These are phyloP conservation scores for Esperia sulphurella DNA, from an alignment of 2,888 invertebrate species.

Conservation along the genomic window DNA sequence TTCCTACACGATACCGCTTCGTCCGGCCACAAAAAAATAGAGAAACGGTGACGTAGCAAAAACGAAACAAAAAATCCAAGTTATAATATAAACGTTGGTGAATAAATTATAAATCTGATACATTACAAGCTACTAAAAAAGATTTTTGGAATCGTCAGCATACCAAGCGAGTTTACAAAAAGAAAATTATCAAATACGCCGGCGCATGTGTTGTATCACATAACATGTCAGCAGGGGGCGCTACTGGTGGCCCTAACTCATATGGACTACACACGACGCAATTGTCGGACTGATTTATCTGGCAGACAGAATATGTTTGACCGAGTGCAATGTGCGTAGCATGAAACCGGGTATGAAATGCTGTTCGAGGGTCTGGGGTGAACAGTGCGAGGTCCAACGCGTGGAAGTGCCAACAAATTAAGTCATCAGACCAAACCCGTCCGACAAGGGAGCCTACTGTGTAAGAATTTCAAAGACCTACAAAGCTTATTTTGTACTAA, in stretches of 20 bases:
- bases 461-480: no score
- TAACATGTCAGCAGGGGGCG: constrained; percentile 64
- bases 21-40: constrained; percentile 50
- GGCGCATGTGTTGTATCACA: constrained; percentile 63
- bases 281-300: no score
- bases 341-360: no score
- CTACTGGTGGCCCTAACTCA: constrained; percentile 64
- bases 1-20: constrained; percentile 69
- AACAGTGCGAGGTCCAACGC: no score
- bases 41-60: constrained; percentile 3
- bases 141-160: constrained; percentile 30
- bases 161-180: constrained; percentile 26
- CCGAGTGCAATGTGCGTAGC: no score
- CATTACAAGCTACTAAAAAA: constrained; percentile 25
- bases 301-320: no score
- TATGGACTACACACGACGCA: constrained; percentile 1
- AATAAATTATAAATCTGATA: constrained; percentile 15
- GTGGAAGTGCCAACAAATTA: no score
- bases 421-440: no score
- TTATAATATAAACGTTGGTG: constrained; percentile 4
- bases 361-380: no score
- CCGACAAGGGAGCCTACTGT: no score
- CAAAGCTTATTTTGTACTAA: no score
- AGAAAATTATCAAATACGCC: constrained; percentile 47
- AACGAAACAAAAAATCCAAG: neutral